Evolutionary conservation across 2,113 vertebrate species (phyloP).

Genomic region (Pelecanoides urinatrix): DNA sequence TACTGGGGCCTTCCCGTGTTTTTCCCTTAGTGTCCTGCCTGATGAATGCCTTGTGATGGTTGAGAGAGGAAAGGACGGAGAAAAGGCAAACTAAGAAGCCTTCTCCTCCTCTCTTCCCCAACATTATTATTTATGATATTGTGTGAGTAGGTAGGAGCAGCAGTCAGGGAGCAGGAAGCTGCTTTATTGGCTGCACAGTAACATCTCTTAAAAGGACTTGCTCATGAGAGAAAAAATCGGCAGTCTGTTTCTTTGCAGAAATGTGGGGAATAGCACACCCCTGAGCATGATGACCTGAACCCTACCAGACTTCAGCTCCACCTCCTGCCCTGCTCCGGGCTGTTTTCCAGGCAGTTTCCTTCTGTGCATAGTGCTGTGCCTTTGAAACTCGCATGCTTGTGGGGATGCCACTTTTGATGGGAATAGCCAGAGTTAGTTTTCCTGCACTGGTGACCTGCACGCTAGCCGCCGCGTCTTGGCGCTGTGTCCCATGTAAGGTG

Average conservation of each 20-base stretch:
- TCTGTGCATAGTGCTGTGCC: neutral
- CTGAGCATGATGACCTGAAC: neutral
- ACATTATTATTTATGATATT: neutral
- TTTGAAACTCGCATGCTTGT: neutral
- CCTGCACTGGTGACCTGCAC: neutral
- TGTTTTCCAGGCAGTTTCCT: neutral
- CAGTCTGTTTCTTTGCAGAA: neutral
- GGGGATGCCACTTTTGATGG: neutral
- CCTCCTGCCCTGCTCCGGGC: neutral
- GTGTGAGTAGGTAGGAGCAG: neutral
- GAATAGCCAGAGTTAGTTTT: neutral
- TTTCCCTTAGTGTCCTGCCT: neutral
- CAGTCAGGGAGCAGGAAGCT: neutral
- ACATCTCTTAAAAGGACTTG: neutral
- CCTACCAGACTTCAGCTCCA: neutral
- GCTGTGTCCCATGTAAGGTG: accelerated
- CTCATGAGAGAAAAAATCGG: neutral
- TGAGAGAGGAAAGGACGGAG: neutral
- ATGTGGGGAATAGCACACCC: accelerated
- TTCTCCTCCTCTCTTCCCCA: neutral
- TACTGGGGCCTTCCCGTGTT: neutral
- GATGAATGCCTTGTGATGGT: neutral
- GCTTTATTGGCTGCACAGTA: neutral
- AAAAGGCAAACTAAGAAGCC: neutral
- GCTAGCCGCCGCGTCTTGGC: neutral